Evolutionary conservation across 2,113 vertebrate species (phyloP).

Genomic region (Phoxinus phoxinus): DNA sequence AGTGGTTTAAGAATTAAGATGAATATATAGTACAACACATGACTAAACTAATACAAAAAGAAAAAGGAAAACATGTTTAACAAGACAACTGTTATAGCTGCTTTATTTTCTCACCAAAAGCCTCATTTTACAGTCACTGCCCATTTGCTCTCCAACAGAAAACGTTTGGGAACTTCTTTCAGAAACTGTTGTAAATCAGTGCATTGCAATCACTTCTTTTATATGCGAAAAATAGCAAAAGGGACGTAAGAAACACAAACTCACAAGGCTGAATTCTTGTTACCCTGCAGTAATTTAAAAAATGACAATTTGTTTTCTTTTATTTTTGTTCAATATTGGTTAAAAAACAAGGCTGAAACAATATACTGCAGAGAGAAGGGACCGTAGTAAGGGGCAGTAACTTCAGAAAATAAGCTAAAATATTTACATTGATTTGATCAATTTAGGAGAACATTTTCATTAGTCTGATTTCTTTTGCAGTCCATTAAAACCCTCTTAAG

Average conservation of each 20-base stretch:
- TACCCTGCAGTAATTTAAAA: not conserved
- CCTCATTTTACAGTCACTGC: conserved; percentile 9
- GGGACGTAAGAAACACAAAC: not conserved
- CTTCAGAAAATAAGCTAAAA: not conserved
- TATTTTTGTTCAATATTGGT: too few species aligned
- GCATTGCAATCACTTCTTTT: not conserved
- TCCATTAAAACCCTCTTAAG: conserved; percentile 18
- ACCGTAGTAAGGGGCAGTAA: not conserved
- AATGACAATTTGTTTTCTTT: too few species aligned
- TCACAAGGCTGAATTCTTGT: not conserved
- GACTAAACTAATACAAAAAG: not conserved
- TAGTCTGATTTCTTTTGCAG: not conserved
- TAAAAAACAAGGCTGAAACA: not conserved
- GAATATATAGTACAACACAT: not conserved
- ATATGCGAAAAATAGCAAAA: not conserved
- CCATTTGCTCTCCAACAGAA: not conserved
- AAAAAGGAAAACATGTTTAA: not conserved
- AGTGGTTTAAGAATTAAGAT: not conserved
- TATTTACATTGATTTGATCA: not conserved
- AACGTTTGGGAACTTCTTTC: not conserved
- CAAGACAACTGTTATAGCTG: conserved; percentile 11
- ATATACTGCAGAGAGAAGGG: too few species aligned
- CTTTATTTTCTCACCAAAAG: conserved; percentile 50
- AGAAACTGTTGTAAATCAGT: conserved; percentile 15
- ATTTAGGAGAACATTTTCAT: not conserved